Percentiles rank a stretch among this genome's conserved stretches.
Evolutionary conservation across 2,797 vertebrate species (phyloP).

Genomic region (Rhinichthys osculus): DNA sequence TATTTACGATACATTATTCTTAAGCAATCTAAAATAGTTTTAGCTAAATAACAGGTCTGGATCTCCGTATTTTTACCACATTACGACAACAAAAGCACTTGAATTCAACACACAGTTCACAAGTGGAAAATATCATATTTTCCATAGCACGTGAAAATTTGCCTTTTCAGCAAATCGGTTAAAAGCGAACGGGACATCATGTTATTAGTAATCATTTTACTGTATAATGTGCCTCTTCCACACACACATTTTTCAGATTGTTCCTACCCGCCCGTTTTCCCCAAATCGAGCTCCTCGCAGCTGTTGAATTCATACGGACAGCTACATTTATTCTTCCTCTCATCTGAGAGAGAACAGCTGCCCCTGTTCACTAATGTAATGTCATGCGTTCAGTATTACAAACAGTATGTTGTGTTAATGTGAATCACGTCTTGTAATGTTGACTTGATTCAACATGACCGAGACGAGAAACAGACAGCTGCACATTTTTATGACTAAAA

Average conservation of each 20-base stretch:
- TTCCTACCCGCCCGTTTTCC: not conserved
- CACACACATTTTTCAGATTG: not conserved
- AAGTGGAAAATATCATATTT: too few relatives aligned
- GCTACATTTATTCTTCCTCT: constrained; percentile 24
- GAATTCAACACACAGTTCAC: too few relatives aligned
- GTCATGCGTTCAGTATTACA: constrained; percentile 33
- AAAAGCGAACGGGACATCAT: not conserved
- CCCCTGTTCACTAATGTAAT: constrained; percentile 15
- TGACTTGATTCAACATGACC: constrained; percentile 27
- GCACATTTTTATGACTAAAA: constrained; percentile 49
- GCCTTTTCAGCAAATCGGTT: not conserved
- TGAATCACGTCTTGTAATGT: constrained; percentile 42
- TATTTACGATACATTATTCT: too few relatives aligned
- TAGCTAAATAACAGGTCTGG: too few relatives aligned
- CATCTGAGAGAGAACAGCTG: constrained; percentile 34
- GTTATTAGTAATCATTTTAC: not conserved
- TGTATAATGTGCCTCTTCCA: not conserved
- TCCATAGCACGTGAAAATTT: too few relatives aligned
- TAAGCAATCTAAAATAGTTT: too few relatives aligned
- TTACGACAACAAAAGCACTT: too few relatives aligned
- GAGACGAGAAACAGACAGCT: constrained; percentile 58
- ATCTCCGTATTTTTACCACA: too few relatives aligned
- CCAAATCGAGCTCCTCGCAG: not conserved
- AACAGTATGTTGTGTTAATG: constrained; percentile 40
- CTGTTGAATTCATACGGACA: constrained; percentile 35